These are phyloP conservation scores for Eulithis prunata DNA, from an alignment of 2,888 invertebrate species.

Conservation along the genomic window DNA sequence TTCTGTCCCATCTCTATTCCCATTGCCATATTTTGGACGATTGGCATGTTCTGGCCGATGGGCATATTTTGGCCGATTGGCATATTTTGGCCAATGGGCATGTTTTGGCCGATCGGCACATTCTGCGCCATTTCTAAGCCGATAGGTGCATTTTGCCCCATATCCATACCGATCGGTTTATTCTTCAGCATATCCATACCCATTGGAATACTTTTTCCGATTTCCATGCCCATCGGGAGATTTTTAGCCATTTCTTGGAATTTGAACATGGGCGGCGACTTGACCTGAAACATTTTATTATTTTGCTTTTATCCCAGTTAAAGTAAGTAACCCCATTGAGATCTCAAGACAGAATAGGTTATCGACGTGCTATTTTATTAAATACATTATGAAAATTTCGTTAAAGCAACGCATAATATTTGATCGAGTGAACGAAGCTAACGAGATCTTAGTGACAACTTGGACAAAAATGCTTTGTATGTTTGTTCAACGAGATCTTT, in stretches of 20 bases:
- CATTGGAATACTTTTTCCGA: conserved; percentile 12
- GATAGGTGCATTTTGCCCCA: conserved; percentile 6
- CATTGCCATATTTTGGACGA: conserved; percentile 2
- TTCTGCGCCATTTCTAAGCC: conserved; percentile 5
- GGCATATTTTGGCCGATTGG: conserved; percentile 54
- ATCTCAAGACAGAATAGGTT: too few species aligned
- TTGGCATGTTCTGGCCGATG: conserved; percentile 7
- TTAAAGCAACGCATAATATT: too few species aligned
- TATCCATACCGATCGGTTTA: conserved; percentile 7
- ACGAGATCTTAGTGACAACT: too few species aligned
- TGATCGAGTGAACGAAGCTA: too few species aligned
- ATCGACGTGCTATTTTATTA: too few species aligned
- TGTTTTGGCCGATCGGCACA: not conserved
- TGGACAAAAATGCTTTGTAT: too few species aligned
- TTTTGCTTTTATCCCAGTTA: not conserved
- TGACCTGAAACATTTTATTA: conserved; percentile 10
- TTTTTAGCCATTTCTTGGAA: conserved; percentile 54
- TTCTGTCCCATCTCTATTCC: conserved; percentile 7
- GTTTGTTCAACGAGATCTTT: too few species aligned
- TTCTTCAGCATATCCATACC: conserved; percentile 13
- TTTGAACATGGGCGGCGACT: conserved; percentile 50
- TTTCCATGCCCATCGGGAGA: conserved; percentile 19
- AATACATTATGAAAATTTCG: too few species aligned
- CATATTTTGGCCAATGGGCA: not conserved
- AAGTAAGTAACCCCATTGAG: too few species aligned